phyloP scores from a whole-genome alignment of 2,888 invertebrate genomes.

The Drosophila ochracea region DNA sequence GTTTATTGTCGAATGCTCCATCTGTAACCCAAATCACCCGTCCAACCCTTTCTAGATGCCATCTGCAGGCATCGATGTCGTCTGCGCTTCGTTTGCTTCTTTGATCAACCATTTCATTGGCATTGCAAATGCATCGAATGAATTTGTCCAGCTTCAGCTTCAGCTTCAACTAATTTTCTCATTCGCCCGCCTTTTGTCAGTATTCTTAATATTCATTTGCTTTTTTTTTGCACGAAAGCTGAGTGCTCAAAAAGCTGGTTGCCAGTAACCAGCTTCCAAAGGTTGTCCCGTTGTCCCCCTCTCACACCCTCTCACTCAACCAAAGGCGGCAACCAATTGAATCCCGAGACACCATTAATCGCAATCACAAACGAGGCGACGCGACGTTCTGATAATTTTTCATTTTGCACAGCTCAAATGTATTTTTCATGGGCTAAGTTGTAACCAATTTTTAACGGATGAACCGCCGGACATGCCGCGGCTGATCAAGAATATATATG shows the following conservation, averaged over 20 bases:
- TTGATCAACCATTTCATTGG: background rate
- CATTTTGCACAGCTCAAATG: conserved; percentile 54
- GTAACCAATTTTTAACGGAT: background rate
- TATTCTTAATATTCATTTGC: conserved; percentile 75
- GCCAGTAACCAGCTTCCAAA: conserved; percentile 17
- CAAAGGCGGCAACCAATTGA: conserved; percentile 31
- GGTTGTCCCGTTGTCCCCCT: background rate
- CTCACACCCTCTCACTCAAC: conserved; percentile 9
- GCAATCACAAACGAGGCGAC: conserved; percentile 67
- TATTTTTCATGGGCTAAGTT: conserved; percentile 43
- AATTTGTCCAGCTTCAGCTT: background rate
- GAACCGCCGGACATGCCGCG: background rate
- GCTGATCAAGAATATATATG: background rate
- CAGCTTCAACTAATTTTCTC: background rate
- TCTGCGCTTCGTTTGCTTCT: background rate
- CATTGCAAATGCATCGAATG: conserved; percentile 16
- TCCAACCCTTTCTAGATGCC: background rate
- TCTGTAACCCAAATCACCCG: background rate
- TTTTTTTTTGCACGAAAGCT: conserved; percentile 49
- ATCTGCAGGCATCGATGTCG: background rate
- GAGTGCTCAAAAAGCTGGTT: conserved; percentile 49
- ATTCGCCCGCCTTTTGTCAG: conserved; percentile 6
- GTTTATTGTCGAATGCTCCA: conserved; percentile 40
- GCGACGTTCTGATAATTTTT: conserved; percentile 68
- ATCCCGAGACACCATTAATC: conserved; percentile 64